Conservation (phyloP, 2,797 vertebrate genomes). For the Naso thynnoides region DNA sequence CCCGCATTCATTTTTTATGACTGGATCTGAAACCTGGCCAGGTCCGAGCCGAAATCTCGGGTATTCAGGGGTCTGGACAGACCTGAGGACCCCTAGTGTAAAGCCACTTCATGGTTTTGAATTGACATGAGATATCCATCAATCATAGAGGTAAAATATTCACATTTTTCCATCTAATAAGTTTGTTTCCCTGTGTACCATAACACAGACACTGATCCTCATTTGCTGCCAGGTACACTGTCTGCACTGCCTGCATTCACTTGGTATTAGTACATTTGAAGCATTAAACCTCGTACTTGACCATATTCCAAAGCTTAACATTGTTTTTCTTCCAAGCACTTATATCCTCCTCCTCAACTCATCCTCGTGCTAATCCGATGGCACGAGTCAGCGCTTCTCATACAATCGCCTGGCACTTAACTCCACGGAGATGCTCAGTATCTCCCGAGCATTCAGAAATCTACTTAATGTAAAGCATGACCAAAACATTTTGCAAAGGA, state of each 20-base stretch:
- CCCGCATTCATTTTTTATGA: no score
- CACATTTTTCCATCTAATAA: neutral
- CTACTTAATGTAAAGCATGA: slow-evolving; percentile 58
- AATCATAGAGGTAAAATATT: neutral
- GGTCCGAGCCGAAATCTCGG: no score
- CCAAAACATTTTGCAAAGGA: slow-evolving; percentile 58
- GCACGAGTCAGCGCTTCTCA: slow-evolving; percentile 46
- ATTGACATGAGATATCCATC: neutral
- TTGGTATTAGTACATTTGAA: neutral
- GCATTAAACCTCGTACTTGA: slow-evolving; percentile 40
- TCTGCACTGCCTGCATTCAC: neutral
- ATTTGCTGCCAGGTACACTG: neutral
- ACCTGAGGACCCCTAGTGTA: no score
- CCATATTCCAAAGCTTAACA: slow-evolving; percentile 50
- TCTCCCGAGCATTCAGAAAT: slow-evolving; percentile 36
- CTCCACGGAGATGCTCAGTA: slow-evolving; percentile 27
- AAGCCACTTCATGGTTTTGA: neutral
- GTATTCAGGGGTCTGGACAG: no score
- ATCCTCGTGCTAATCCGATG: slow-evolving; percentile 36
- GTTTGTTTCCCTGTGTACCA: neutral
- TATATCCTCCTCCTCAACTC: slow-evolving; percentile 47
- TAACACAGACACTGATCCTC: neutral
- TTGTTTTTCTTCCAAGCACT: slow-evolving; percentile 35
- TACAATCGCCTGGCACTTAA: slow-evolving; percentile 24
- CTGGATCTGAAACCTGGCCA: no score